phyloP scores from a whole-genome alignment of 2,113 vertebrate genomes.

The Melierax canorus region DNA sequence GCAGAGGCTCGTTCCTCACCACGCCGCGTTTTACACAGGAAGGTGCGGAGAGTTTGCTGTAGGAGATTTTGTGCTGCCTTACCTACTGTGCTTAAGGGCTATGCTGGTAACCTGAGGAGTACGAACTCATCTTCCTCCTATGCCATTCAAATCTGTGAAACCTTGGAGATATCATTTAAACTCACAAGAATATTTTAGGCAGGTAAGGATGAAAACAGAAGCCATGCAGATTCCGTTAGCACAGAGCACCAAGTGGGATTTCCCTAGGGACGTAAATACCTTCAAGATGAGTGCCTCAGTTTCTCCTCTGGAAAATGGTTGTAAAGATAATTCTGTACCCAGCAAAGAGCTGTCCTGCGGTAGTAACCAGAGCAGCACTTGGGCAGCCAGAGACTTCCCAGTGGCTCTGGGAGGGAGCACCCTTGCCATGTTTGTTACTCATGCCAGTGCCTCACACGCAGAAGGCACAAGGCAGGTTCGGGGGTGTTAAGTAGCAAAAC shows the following conservation, averaged over 20 bases:
- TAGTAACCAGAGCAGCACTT: neutral
- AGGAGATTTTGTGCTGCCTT: neutral
- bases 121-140: neutral
- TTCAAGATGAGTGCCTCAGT: neutral
- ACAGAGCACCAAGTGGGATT: neutral
- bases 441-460: neutral
- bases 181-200: neutral
- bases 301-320: neutral
- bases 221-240: neutral
- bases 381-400: neutral
- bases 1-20: fast-evolving
- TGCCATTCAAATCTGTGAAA: neutral
- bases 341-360: neutral
- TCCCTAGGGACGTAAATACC: neutral
- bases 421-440: neutral
- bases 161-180: neutral
- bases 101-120: neutral
- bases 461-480: neutral
- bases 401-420: neutral
- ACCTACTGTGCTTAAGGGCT: neutral
- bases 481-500: neutral
- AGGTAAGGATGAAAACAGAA: neutral
- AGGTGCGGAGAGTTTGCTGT: neutral
- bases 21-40: fast-evolving
- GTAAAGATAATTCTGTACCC: neutral